Evolutionary conservation across 37 sponge, comb jelly and placozoan genomes (phyloP).

Genomic region (Corticium candelabrum): DNA sequence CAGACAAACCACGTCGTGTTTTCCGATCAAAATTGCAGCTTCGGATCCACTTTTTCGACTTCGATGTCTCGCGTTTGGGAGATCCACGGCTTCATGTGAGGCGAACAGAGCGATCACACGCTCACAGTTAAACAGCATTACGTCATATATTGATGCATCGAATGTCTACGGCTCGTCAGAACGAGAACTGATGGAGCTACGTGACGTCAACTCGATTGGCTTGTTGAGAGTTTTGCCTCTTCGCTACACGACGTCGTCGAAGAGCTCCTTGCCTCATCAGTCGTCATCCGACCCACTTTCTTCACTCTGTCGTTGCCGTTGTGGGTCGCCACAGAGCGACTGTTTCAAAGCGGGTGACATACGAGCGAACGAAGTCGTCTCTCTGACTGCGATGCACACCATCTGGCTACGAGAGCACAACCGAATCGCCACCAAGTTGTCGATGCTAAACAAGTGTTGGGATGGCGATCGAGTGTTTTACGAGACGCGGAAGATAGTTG

Average conservation of each 20-base stretch:
- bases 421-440: constrained; percentile 48
- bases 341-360: constrained; percentile 69
- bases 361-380: constrained; percentile 59
- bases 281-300: too few relatives aligned
- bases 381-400: constrained; percentile 82
- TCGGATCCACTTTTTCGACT: too few relatives aligned
- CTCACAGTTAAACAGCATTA: constrained; percentile 63
- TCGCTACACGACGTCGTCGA: too few relatives aligned
- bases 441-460: constrained; percentile 67
- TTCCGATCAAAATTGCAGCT: too few relatives aligned
- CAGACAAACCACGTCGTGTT: too few relatives aligned
- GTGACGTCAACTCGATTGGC: too few relatives aligned
- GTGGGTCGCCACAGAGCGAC: constrained; percentile 1
- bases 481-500: constrained; percentile 63
- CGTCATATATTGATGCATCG: constrained; percentile 64
- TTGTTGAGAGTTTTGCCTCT: too few relatives aligned
- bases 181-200: too few relatives aligned
- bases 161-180: constrained; percentile 58
- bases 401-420: constrained; percentile 94
- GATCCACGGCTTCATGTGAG: constrained; percentile 59
- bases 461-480: constrained; percentile 61
- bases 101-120: constrained; percentile 43
- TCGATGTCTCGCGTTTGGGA: constrained; percentile 44
- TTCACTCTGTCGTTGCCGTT: not conserved
- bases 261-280: too few relatives aligned